Conservation (phyloP, 2,888 invertebrate genomes). For the Drymonia ruficornis region DNA sequence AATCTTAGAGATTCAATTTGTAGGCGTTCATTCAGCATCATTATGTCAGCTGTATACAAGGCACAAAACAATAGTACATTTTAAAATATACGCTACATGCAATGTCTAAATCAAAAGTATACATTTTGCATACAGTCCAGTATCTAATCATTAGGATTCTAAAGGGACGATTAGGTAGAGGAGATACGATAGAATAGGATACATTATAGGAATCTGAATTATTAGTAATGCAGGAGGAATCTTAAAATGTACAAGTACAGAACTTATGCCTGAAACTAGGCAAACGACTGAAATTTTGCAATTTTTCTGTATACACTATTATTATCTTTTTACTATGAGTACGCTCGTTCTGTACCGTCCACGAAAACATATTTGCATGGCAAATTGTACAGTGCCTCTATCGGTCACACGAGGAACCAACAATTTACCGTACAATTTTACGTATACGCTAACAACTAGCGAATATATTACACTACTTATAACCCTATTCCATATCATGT, state of each 20-base stretch:
- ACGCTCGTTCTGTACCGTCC: no score
- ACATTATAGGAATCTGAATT: conserved; percentile 26
- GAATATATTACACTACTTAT: no score
- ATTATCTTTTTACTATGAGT: no score
- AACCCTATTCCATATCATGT: no score
- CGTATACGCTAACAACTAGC: no score
- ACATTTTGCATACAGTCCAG: conserved; percentile 16
- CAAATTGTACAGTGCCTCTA: no score
- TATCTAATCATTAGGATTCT: no score
- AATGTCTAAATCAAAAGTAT: conserved; percentile 24
- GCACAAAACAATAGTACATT: conserved; percentile 68
- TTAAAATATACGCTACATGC: conserved; percentile 39
- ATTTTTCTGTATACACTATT: no score
- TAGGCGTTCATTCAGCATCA: conserved; percentile 48
- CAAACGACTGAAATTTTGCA: no score
- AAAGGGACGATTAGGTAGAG: conserved; percentile 21
- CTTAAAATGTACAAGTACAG: conserved; percentile 13
- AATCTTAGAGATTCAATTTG: conserved; percentile 38
- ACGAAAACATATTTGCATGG: no score
- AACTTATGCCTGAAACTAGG: background rate
- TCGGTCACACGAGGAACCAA: no score
- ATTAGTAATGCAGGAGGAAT: conserved; percentile 12
- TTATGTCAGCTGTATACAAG: conserved; percentile 65
- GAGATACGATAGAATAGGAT: conserved; percentile 20
- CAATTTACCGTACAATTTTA: no score